Evolutionary conservation across 2,113 vertebrate genomes (phyloP).

Genomic region (Hoplias malabaricus): DNA sequence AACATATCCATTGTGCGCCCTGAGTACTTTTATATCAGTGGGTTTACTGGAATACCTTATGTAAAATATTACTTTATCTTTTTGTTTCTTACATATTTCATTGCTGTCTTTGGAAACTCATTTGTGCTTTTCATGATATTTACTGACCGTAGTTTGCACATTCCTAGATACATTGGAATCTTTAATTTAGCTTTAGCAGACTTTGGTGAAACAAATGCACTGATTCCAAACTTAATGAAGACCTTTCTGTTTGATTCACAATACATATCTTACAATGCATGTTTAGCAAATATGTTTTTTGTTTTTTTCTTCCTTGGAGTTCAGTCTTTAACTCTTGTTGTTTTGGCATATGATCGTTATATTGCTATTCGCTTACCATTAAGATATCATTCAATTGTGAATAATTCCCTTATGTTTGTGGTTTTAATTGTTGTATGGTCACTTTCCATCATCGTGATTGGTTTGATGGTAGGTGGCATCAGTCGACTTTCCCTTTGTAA

Average conservation of each 20-base stretch:
- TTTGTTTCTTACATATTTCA: slow-evolving; percentile 50
- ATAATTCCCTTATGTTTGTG: slow-evolving; percentile 55
- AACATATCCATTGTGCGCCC: slow-evolving; percentile 40
- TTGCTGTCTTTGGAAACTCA: slow-evolving; percentile 50
- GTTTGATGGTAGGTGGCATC: slow-evolving; percentile 43
- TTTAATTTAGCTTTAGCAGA: slow-evolving; percentile 71
- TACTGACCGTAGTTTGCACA: slow-evolving; percentile 48
- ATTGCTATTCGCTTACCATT: slow-evolving; percentile 71
- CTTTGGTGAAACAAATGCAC: slow-evolving; percentile 59
- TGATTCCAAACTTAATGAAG: slow-evolving; percentile 69
- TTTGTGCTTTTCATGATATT: slow-evolving; percentile 33
- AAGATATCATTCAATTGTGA: slow-evolving; percentile 54
- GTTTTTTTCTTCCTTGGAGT: slow-evolving; percentile 58
- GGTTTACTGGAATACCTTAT: slow-evolving; percentile 29
- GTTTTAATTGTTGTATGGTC: slow-evolving; percentile 58
- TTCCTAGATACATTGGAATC: slow-evolving; percentile 70
- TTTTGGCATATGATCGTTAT: slow-evolving; percentile 69
- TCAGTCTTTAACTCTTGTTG: slow-evolving; percentile 61
- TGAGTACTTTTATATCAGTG: slow-evolving; percentile 45
- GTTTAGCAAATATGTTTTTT: slow-evolving; percentile 68
- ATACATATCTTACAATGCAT: slow-evolving; percentile 59
- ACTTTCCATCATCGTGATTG: slow-evolving; percentile 11
- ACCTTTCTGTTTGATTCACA: slow-evolving; percentile 62
- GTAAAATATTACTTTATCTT: slow-evolving; percentile 26
- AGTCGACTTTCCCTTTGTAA: slow-evolving; percentile 63